Evolutionary conservation across 2,888 invertebrate genomes (phyloP), one percentile per base, ranked within the genome.

Genomic region (Chromoteleia sp.): DNA sequence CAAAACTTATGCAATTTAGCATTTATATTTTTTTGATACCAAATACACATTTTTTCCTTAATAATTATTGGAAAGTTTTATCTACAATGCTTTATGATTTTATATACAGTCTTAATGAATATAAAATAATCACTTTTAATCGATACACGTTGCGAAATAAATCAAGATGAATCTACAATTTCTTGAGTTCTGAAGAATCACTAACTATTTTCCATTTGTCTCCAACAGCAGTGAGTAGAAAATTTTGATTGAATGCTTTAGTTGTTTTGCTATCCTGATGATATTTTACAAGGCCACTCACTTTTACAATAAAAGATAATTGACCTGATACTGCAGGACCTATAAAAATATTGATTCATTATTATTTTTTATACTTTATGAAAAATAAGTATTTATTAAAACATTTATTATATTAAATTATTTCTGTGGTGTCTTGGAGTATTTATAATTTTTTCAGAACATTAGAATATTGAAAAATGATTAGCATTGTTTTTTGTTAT

Each of bases 161-260:
- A 14, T 67, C 17, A 68, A 2, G 65, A 68, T 21, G 71, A 67
- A 5, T 90, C 88, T 30, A 87, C 15, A 1, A 86, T 67, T 84
- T 91, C 96, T 93, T 97, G 96, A 85, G 96, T 93, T 88, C 98
- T 93, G 87, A 97, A 97, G 86, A 96, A 89, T 98, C 98, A 45
- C 96, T 96, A 8, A 97, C 97, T 85, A 98, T 96, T 92, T 98
- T 98, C 98, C 98, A 98, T 89, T 97, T 97, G 84, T 97, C 97
- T 12, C 95, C 96, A 82, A 96, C 95, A 3, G 97, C 97, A 0
- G 97, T 97, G 63, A 98, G 95, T 21, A 98, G 93, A 89, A 98
- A 98, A 36, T 95, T 96, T 92, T 98, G 97, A 88, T 96, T 95
- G 87, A 97, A 97, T 0, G 95, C 94, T 87, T 95, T 95, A 14